phyloP scores from a whole-genome alignment of 2,797 vertebrate species.

The Chelidonichthys spinosus region DNA sequence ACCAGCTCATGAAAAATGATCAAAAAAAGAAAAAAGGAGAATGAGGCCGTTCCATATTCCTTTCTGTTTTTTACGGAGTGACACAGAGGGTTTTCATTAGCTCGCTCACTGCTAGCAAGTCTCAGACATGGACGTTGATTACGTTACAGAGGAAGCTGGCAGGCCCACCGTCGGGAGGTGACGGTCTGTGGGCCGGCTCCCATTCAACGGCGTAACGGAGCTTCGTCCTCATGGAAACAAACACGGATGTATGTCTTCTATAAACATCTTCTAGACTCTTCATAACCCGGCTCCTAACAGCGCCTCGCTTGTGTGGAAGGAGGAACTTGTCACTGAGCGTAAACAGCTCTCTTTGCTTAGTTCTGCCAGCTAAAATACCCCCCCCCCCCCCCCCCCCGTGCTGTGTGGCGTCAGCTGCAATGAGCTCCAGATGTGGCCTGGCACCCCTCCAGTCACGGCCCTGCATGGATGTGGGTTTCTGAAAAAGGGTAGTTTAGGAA shows the following conservation, averaged over 20 bases:
- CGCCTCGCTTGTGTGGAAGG: slow-evolving; percentile 59
- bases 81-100: slow-evolving; percentile 80
- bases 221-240: slow-evolving; percentile 48
- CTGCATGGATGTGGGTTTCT: slow-evolving; percentile 85
- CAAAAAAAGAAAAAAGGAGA: slow-evolving; percentile 44
- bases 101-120: slow-evolving; percentile 67
- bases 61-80: slow-evolving; percentile 64
- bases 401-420: slow-evolving; percentile 86
- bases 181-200: slow-evolving; percentile 53
- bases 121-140: slow-evolving; percentile 74
- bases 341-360: slow-evolving; percentile 73
- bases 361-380: slow-evolving; percentile 60
- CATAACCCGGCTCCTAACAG: slow-evolving; percentile 1
- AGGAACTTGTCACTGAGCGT: slow-evolving; percentile 71
- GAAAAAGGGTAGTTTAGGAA: slow-evolving; percentile 76
- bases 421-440: slow-evolving; percentile 87
- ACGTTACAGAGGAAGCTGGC: slow-evolving; percentile 69
- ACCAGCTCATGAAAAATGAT: slow-evolving; percentile 76
- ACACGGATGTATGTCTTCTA: background rate
- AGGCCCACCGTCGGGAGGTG: slow-evolving; percentile 67
- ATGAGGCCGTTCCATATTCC: slow-evolving; percentile 70
- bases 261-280: no score
- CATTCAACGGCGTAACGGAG: slow-evolving; percentile 53
- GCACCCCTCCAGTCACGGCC: slow-evolving; percentile 79
- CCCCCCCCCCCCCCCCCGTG: slow-evolving; percentile 62